Evolutionary conservation across 1,140 invertebrate genomes (phyloP).

Genomic region (Oedothorax gibbosus): DNA sequence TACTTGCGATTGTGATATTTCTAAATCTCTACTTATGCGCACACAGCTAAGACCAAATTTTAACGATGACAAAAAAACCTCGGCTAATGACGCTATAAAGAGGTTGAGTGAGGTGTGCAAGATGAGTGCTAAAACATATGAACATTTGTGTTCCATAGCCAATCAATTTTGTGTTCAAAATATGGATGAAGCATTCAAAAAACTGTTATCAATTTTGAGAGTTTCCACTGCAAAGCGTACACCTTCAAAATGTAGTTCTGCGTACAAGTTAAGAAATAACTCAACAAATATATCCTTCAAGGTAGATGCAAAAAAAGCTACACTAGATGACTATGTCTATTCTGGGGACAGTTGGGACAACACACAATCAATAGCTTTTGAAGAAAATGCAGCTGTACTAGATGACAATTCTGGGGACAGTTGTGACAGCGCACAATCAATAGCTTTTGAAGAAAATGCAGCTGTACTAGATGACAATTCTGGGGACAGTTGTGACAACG

Average conservation of each 20-base stretch:
- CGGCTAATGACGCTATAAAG: not conserved
- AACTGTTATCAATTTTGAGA: not conserved
- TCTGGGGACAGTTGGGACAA: not conserved
- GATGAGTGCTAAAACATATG: not conserved
- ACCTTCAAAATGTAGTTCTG: not conserved
- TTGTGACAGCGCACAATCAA: too few relatives aligned
- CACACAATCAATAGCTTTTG: not conserved
- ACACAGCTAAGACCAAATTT: not conserved
- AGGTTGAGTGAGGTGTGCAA: not conserved
- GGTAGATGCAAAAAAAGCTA: not conserved
- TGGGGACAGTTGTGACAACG: too few relatives aligned
- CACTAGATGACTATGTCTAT: not conserved
- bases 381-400: too few relatives aligned
- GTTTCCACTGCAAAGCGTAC: not conserved
- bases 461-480: too few relatives aligned
- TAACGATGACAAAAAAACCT: not conserved
- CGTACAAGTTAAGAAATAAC: not conserved
- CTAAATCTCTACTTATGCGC: not conserved
- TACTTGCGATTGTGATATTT: constrained; percentile 2
- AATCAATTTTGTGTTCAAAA: not conserved
- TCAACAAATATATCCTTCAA: not conserved
- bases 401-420: too few relatives aligned
- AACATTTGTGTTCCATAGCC: not conserved
- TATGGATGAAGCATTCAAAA: not conserved
- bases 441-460: too few relatives aligned